Evolutionary conservation across 2,797 vertebrate genomes (phyloP).

Genomic region (Myioborus miniatus): DNA sequence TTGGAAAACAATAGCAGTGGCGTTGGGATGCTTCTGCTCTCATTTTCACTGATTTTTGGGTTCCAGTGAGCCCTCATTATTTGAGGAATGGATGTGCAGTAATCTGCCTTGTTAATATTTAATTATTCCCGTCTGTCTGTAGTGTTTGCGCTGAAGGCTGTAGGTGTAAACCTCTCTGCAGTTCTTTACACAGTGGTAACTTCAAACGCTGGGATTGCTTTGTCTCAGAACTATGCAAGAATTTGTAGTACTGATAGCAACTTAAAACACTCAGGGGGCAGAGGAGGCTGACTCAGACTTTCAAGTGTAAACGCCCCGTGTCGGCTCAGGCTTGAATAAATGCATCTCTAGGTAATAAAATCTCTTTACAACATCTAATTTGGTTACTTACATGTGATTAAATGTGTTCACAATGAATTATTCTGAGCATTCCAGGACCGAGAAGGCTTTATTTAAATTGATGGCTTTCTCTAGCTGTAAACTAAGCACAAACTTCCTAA

Average conservation of each 20-base stretch:
- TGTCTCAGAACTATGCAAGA: background rate
- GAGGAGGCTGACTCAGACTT: slow-evolving; percentile 1
- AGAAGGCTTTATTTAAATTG: slow-evolving; percentile 16
- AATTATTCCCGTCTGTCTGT: background rate
- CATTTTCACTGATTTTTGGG: background rate
- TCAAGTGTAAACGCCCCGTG: background rate
- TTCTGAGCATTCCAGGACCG: background rate
- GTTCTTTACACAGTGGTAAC: background rate
- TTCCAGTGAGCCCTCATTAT: background rate
- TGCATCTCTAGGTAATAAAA: slow-evolving; percentile 50
- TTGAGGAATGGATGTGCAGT: background rate
- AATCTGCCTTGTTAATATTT: background rate
- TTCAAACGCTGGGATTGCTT: slow-evolving; percentile 1
- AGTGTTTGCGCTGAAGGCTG: background rate
- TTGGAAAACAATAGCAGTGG: slow-evolving; percentile 35
- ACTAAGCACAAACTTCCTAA: background rate
- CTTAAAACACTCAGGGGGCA: background rate
- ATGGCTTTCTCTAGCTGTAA: background rate
- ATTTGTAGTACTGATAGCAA: slow-evolving; percentile 3
- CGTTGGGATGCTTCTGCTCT: background rate
- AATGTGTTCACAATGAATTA: slow-evolving; percentile 30
- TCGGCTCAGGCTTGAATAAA: slow-evolving; percentile 25
- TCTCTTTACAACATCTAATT: slow-evolving; percentile 27
- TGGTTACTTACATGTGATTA: slow-evolving; percentile 34
- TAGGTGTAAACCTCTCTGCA: background rate